A percentile compares a stretch with the other conserved stretches of the same genome.
These are phyloP conservation scores for Diplazon laetatorius DNA, from an alignment of 2,888 invertebrate species.

Conservation along the genomic window DNA sequence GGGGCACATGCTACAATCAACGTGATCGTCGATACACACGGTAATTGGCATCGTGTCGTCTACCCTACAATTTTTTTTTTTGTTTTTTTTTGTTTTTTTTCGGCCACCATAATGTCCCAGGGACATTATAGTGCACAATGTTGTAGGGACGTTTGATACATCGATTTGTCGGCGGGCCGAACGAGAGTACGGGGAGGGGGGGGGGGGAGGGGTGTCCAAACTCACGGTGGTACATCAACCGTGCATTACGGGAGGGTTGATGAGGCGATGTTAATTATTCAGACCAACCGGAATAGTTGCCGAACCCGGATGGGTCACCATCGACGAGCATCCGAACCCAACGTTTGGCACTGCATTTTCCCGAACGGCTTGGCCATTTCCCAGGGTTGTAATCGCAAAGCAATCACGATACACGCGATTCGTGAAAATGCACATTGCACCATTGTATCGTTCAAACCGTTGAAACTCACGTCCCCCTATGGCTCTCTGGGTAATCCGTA, in stretches of 20 bases:
- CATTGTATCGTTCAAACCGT: background rate
- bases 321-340: too few relatives aligned
- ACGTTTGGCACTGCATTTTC: slow-evolving; percentile 9
- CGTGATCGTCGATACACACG: too few relatives aligned
- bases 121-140: slow-evolving; percentile 32
- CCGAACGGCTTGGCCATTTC: slow-evolving; percentile 2
- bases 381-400: slow-evolving; percentile 39
- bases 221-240: slow-evolving; percentile 31
- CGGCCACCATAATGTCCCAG: too few relatives aligned
- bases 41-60: background rate
- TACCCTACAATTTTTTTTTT: background rate
- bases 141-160: slow-evolving; percentile 36
- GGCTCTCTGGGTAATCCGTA: too few relatives aligned
- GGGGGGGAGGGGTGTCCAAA: slow-evolving; percentile 11
- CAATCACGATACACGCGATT: slow-evolving; percentile 13
- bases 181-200: background rate
- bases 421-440: slow-evolving; percentile 16
- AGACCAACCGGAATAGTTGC: slow-evolving; percentile 14
- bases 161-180: slow-evolving; percentile 28
- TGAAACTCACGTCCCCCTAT: too few relatives aligned
- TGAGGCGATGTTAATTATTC: slow-evolving; percentile 52
- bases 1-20: too few relatives aligned
- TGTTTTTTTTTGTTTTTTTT: too few relatives aligned
- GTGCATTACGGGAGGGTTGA: slow-evolving; percentile 40
- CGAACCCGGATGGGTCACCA: too few relatives aligned